These are phyloP conservation scores for Streptopelia turtur DNA, from an alignment of 2,797 vertebrate species.

Conservation along the genomic window DNA sequence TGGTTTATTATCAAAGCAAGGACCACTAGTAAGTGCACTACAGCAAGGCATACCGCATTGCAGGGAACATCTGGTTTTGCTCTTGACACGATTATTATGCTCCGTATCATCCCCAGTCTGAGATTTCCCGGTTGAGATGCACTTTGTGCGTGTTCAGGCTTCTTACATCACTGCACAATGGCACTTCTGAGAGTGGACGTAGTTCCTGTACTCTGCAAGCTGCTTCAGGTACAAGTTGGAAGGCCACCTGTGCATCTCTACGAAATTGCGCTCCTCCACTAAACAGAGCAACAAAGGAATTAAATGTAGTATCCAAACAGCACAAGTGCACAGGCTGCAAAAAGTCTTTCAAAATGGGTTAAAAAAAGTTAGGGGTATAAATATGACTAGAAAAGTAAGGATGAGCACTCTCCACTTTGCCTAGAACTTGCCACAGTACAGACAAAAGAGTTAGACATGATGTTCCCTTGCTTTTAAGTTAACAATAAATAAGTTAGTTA, in stretches of 20 bases:
- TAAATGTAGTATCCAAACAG: background rate
- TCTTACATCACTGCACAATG: slow-evolving; percentile 91
- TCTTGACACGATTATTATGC: background rate
- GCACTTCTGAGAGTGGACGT: slow-evolving; percentile 90
- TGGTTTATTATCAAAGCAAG: background rate
- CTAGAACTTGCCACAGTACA: background rate
- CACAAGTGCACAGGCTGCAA: background rate
- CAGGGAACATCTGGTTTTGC: background rate
- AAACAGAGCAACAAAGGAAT: slow-evolving; percentile 26
- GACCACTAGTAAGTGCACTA: background rate
- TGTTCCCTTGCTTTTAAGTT: background rate
- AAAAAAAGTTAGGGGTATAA: background rate
- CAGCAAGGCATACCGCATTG: background rate
- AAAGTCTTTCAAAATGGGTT: background rate
- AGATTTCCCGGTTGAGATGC: background rate
- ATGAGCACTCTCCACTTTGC: background rate
- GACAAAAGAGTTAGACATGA: accelerated
- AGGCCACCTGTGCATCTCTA: slow-evolving; percentile 94
- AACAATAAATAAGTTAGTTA: background rate
- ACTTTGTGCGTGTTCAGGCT: background rate
- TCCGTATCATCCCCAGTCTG: background rate
- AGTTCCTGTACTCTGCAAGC: slow-evolving; percentile 92
- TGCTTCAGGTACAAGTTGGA: slow-evolving; percentile 93
- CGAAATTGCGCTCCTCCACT: slow-evolving; percentile 94
- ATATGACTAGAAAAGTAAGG: background rate